Conservation (phyloP, 1,140 invertebrate species). For the Cylas formicarius region DNA sequence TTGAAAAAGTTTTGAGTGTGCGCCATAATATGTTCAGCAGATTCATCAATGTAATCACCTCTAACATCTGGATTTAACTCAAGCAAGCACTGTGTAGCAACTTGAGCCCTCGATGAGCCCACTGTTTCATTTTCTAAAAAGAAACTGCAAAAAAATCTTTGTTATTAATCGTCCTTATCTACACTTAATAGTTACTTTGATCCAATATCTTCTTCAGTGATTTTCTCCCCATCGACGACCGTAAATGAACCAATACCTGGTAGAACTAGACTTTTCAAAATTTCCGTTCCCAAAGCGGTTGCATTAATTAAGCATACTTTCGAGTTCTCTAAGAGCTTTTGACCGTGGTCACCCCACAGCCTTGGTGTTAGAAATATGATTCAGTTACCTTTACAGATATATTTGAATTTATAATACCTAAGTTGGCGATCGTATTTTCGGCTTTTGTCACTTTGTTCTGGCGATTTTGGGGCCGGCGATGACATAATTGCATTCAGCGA, state of each 20-base stretch:
- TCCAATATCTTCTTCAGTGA: conserved; percentile 85
- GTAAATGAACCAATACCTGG: conserved; percentile 95
- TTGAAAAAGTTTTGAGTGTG: conserved; percentile 87
- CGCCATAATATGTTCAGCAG: conserved; percentile 71
- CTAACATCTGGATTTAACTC: conserved; percentile 91
- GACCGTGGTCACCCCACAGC: conserved; percentile 97
- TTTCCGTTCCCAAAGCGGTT: conserved; percentile 89
- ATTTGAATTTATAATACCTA: conserved; percentile 44
- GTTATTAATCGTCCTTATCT: conserved; percentile 8
- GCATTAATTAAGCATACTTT: conserved; percentile 94
- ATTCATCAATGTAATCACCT: conserved; percentile 88
- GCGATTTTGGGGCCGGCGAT: conserved; percentile 70
- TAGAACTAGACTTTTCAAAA: conserved; percentile 87
- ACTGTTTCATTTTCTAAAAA: conserved; percentile 75
- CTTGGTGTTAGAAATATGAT: conserved; percentile 48
- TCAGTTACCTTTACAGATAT: neutral
- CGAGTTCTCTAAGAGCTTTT: conserved; percentile 75
- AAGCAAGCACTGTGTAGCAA: conserved; percentile 71
- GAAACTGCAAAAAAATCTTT: conserved; percentile 55
- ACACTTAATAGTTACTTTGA: conserved; percentile 62
- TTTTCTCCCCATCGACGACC: conserved; percentile 83
- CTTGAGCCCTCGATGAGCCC: conserved; percentile 76
- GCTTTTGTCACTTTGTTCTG: conserved; percentile 54
- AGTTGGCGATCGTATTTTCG: conserved; percentile 76
- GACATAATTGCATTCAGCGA: conserved; percentile 54